Base-by-base conservation (phyloP, 2,888 invertebrate genomes). In the Lutraria lutraria region DNA sequence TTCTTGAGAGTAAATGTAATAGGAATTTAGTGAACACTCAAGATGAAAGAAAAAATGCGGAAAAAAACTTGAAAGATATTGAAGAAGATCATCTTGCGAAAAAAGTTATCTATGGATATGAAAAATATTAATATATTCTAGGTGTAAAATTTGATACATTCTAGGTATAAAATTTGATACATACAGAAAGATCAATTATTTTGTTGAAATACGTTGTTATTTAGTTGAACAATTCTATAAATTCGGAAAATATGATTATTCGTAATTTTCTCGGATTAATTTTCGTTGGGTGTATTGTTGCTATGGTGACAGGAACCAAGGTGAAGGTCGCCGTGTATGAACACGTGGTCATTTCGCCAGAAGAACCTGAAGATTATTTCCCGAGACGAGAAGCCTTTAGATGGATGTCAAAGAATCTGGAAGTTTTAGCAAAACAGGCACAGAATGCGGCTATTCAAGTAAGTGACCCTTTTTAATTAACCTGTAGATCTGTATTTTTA, bases 271-370 rank as follows among this genome's bases (percentile, higher is more conserved):
- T 76, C 19, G 31, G 31, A 76, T 4, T 76, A 52, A n/a, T 68
- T 52, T 2, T 72, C 21, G 10, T 83, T 52, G 21, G 4, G 16
- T 63, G 60, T 60, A 21, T 13, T 43, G 31, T 83, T 29, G 25
- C 83, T n/a, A 82, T 82, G 2, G 86, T 54, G 31, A 63, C 72
- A 19, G 6, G 82, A n/a, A 63, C 79, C 15, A 87, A 86, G 81
- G 91, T 90, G 72, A 92, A 88, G 82, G 92, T 88, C 8, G 92
- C 93, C 0, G 93, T 93, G 25, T 93, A 92, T 68, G 93, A 93
- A 82, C 93, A 93, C 88, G 93, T 89, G 52, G 90, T 93, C 56
- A 92, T 91, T 16, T 91, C 92, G 0, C 89, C 88, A 21, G 87
- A 83, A 8, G 84, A 89, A 31, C 31, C 90, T 1, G 80, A 63